These are phyloP conservation scores for Pygathrix nemaeus DNA, from an alignment of 2,113 vertebrate genomes.

Conservation along the genomic window DNA sequence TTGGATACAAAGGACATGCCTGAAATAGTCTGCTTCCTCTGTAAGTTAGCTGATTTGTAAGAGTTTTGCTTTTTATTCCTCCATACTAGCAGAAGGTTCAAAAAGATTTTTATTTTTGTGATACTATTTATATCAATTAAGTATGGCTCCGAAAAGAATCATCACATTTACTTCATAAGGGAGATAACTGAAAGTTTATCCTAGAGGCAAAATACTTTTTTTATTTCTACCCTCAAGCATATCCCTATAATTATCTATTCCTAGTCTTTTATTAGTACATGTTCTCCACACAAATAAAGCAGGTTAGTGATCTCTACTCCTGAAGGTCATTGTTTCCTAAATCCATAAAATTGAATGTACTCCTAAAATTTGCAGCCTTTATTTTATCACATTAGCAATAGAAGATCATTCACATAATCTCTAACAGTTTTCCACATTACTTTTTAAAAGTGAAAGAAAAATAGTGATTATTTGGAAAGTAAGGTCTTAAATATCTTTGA, in stretches of 20 bases:
- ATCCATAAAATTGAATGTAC: background rate
- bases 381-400: background rate
- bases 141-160: background rate
- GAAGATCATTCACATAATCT: background rate
- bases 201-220: too few relatives aligned
- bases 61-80: background rate
- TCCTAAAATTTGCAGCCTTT: background rate
- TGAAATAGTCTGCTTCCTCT: background rate
- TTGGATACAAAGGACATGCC: background rate
- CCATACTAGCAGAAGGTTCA: background rate
- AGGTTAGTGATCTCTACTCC: background rate
- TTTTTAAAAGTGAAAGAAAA: background rate
- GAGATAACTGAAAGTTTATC: background rate
- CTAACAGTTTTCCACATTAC: background rate
- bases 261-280: background rate
- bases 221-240: too few relatives aligned
- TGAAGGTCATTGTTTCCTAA: too few relatives aligned
- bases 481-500: background rate
- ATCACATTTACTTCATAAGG: background rate
- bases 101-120: background rate
- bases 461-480: conserved; percentile 28
- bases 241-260: background rate
- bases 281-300: background rate
- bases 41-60: background rate
- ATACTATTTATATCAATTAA: background rate